phyloP scores from a whole-genome alignment of 92 coral and sea anemone species.

The Actinernus sp. region DNA sequence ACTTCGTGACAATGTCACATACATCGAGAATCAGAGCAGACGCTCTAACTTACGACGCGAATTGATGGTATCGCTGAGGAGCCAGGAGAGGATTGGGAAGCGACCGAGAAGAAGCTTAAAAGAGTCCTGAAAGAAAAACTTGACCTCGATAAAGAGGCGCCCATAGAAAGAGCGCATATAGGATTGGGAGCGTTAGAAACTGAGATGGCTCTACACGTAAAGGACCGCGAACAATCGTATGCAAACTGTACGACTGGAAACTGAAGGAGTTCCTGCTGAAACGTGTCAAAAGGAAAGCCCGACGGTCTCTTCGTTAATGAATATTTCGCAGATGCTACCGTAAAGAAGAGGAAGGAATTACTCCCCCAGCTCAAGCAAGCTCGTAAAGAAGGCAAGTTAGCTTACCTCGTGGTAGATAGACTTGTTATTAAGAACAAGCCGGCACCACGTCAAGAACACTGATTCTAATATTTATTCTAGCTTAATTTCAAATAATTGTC shows the following conservation, averaged over 20 bases:
- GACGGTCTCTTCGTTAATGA: constrained; percentile 1
- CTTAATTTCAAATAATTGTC: too few species aligned
- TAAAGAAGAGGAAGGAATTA: constrained; percentile 3
- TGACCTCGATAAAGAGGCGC: not conserved
- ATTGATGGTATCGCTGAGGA: too few species aligned
- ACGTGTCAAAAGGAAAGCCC: constrained; percentile 13
- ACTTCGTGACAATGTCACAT: constrained; percentile 9
- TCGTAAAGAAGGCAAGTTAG: constrained; percentile 1
- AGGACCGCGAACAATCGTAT: constrained; percentile 36
- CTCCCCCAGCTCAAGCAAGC: not conserved
- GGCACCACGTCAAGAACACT: too few species aligned
- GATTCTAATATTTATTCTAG: too few species aligned
- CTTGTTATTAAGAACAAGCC: not conserved
- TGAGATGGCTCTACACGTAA: constrained; percentile 8
- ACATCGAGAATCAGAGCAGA: constrained; percentile 20
- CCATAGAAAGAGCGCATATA: constrained; percentile 12
- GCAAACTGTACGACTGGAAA: constrained; percentile 52
- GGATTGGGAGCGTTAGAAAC: constrained; percentile 9
- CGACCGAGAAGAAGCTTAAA: constrained; percentile 2
- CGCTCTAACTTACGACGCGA: constrained; percentile 6
- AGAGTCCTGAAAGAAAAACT: not conserved
- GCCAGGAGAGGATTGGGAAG: too few species aligned
- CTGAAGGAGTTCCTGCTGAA: constrained; percentile 23
- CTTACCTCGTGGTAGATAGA: not conserved
- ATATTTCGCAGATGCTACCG: not conserved